Base-by-base conservation (phyloP, 2,888 invertebrate genomes). In the Andrena camellia region DNA sequence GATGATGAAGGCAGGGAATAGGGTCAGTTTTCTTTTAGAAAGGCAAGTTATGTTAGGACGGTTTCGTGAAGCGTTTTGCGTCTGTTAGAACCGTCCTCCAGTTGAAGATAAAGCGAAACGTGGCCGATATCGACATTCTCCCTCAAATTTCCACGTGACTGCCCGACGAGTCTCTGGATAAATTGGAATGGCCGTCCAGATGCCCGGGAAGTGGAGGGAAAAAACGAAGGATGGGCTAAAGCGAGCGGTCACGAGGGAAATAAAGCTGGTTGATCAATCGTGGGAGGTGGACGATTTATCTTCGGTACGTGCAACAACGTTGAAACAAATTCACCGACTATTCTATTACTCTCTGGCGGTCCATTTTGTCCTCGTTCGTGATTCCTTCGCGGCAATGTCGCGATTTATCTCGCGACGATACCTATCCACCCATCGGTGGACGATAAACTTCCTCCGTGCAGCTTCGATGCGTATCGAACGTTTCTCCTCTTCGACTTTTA, bases 311-410 rank as follows among this genome's bases (percentile, higher is more conserved):
- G 72, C 67, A 75, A 74, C 84, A 64, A 71, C 59, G 76, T 60
- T 59, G 59, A 78, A 86, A 71, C 78, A 77, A 82, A 87, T 86
- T 75, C 78, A 66, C 42, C 73, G 57, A 60, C 71, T 72, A 72
- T 82, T 75, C 63, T 81, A 75, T 82, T 68, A 72, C 78, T 83
- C 68, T 76, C 52, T 31, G 10, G 68, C 64, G 81, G 60, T 76
- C 20, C 74, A 69, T 70, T 81, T 8, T 57, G 33, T 33, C 42
- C 7, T 29, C 7, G 52, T 42, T 31, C 48, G 63, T 76, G 82
- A 81, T 81, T 80, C 54, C 35, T 35, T 50, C 31, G 20, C 60
- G 54, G 54, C 57, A 17, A 67, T 13, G 26, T 4, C 42, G 23
- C 64, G 64, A 69, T 81, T 59, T 74, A 59, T 78, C 48, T 67